Evolutionary conservation across 1,140 invertebrate genomes (phyloP).

Genomic region (Holcopasites calliopsidis): DNA sequence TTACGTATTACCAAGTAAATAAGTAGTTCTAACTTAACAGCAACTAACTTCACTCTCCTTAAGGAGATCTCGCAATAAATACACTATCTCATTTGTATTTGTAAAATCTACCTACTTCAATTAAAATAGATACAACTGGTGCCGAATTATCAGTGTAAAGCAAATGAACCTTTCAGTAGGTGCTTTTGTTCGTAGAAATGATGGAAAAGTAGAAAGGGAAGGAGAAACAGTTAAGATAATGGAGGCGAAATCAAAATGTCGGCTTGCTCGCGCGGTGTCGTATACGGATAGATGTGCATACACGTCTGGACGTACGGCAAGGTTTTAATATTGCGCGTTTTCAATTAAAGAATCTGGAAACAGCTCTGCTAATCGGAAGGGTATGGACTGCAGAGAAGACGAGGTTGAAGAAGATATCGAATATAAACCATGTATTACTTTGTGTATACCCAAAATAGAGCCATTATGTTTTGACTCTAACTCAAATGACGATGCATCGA

Average conservation of each 20-base stretch:
- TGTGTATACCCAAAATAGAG: constrained; percentile 28
- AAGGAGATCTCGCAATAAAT: no score
- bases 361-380: not conserved
- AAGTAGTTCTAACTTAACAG: no score
- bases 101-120: no score
- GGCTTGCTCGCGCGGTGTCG: not conserved
- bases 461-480: not conserved
- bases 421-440: not conserved
- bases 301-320: not conserved
- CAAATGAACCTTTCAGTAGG: no score
- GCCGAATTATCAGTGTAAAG: no score
- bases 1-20: no score
- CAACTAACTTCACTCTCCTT: no score
- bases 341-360: constrained; percentile 8
- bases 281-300: not conserved
- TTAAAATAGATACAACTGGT: no score
- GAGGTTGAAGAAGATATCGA: not conserved
- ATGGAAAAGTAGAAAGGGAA: not conserved
- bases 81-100: no score
- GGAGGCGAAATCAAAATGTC: constrained; percentile 15
- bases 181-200: not conserved
- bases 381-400: not conserved
- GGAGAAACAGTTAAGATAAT: not conserved
- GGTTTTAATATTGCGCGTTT: not conserved
- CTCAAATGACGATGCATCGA: not conserved